Evolutionary conservation across 2,888 invertebrate species (phyloP), one percentile per base, ranked within the genome.

Genomic region (Bibio marci): DNA sequence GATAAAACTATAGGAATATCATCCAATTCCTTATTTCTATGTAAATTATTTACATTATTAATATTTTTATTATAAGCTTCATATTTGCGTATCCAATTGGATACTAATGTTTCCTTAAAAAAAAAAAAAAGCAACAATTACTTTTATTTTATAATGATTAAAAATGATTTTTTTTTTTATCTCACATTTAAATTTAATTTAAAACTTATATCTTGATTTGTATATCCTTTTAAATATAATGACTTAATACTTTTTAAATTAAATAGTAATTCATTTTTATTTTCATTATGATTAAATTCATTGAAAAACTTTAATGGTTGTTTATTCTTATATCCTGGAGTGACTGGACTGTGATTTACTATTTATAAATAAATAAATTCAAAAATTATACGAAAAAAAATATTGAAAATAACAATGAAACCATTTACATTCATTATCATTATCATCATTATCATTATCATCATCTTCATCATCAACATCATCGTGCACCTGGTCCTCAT

Each of bases 391-490:
- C 26, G 10, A 10, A 6, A 26, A 26, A 26, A 26, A 26, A 26
- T 10, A 6, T 26, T 26, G 6, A 10, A 10, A 26, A 26, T 26
- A 8, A 26, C 10, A 8, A 10, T 26, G 26, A 26, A 8, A 8
- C 33, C 25, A n/a, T 26, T 25, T 6, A 26, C 15, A n/a, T n/a
- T 17, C 27, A n/a, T 15, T 30, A 15, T 13, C 26, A 31, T 38
- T 37, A 12, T 25, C 35, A 22, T 25, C 17, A 22, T 6, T 14
- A n/a, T 27, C 25, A 13, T 8, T 26, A n/a, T n/a, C 6, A 13
- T 22, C n/a, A 35, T 39, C 36, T 6, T 41, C 26, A 2, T 35
- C 40, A n/a, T n/a, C n/a, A n/a, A n/a, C n/a, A n/a, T n/a, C n/a
- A n/a, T n/a, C n/a, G n/a, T n/a, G n/a, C n/a, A n/a, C n/a, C n/a